These are phyloP conservation scores for Cheilosia grossa DNA, from an alignment of 2,888 invertebrate species.

Conservation along the genomic window DNA sequence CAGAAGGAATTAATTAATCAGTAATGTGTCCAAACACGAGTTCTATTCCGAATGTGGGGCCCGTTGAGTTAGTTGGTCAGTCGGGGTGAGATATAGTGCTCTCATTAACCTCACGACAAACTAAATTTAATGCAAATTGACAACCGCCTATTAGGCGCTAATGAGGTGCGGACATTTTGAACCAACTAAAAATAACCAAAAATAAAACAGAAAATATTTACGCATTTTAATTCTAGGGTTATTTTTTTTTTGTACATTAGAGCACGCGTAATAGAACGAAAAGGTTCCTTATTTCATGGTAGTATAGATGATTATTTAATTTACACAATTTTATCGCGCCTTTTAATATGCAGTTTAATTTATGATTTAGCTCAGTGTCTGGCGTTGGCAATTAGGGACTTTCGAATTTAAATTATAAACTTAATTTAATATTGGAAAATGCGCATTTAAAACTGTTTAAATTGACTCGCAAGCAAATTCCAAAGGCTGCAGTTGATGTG, in stretches of 20 bases:
- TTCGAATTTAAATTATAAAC: background rate
- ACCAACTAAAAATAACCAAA: conserved; percentile 11
- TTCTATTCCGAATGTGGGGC: conserved; percentile 56
- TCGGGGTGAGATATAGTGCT: conserved; percentile 36
- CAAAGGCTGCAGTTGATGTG: too few relatives aligned
- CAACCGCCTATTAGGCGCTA: conserved; percentile 70
- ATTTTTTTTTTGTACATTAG: conserved; percentile 12
- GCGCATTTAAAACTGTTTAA: too few relatives aligned
- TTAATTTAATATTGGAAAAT: too few relatives aligned
- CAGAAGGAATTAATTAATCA: conserved; percentile 74
- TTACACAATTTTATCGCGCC: background rate
- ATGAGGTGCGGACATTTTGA: conserved; percentile 70
- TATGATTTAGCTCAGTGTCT: conserved; percentile 9
- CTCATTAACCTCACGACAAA: conserved; percentile 66
- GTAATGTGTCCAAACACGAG: conserved; percentile 75
- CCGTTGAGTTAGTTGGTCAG: conserved; percentile 40
- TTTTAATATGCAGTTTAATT: background rate
- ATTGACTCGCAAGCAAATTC: too few relatives aligned
- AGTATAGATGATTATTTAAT: conserved; percentile 15
- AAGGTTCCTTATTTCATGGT: conserved; percentile 22
- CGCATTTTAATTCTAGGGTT: conserved; percentile 32
- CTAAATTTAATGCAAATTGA: conserved; percentile 71
- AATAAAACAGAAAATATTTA: conserved; percentile 26
- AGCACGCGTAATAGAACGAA: conserved; percentile 28
- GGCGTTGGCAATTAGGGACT: too few relatives aligned